Percentiles rank a stretch among this genome's conserved stretches.
Evolutionary conservation across 2,888 invertebrate species (phyloP).

Genomic region (Cotesia congregata): DNA sequence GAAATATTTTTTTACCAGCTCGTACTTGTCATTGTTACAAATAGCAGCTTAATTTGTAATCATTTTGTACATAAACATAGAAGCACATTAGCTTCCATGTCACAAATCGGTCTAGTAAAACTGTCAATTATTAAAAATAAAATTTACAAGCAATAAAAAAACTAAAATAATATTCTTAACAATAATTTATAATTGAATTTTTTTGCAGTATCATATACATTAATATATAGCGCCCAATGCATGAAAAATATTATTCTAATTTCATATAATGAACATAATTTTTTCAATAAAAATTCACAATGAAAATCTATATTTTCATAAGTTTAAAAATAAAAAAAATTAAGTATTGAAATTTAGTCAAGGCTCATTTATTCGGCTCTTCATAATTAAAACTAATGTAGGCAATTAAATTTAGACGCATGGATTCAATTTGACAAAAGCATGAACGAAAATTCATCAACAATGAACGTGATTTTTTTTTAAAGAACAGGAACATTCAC

Average conservation of each 20-base stretch:
- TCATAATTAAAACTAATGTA: not conserved
- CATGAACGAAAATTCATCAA: constrained; percentile 6
- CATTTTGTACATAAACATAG: constrained; percentile 31
- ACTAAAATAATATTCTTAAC: not conserved
- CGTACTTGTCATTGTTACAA: not conserved
- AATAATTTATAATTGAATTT: constrained; percentile 3
- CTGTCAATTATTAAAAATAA: constrained; percentile 41
- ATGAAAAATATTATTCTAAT: not conserved
- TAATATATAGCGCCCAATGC: constrained; percentile 25
- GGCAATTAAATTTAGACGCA: constrained; percentile 9
- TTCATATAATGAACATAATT: not conserved
- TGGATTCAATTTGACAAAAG: not conserved
- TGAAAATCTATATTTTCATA: not conserved
- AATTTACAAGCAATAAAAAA: constrained; percentile 41
- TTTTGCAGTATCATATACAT: too few species aligned
- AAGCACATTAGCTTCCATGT: constrained; percentile 42
- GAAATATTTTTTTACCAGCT: not conserved
- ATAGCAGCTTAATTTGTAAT: constrained; percentile 4
- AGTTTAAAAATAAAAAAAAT: not conserved
- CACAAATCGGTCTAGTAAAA: constrained; percentile 46
- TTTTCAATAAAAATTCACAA: not conserved
- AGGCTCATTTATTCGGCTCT: not conserved
- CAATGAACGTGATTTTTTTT: constrained; percentile 19
- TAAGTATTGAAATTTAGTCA: not conserved
- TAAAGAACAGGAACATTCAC: not conserved